phyloP scores from a whole-genome alignment of 2,888 invertebrate genomes.

The Clivina fossor region DNA sequence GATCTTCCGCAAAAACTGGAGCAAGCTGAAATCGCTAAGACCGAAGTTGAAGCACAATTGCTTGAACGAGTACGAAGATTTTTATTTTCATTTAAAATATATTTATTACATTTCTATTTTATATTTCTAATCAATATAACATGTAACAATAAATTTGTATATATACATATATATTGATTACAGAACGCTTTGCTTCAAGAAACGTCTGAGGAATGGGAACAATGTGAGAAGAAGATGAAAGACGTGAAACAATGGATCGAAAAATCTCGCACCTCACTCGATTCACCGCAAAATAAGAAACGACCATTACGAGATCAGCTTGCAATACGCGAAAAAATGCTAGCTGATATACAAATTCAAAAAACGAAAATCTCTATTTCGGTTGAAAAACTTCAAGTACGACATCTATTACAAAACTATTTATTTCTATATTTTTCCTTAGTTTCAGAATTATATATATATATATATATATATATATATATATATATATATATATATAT shows the following conservation, averaged over 20 bases:
- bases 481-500: too few species aligned
- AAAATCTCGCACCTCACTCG: slow-evolving; percentile 74
- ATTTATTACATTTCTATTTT: slow-evolving; percentile 5
- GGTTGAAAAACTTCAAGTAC: slow-evolving; percentile 86
- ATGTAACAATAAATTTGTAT: slow-evolving; percentile 12
- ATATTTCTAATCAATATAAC: slow-evolving; percentile 1
- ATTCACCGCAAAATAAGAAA: slow-evolving; percentile 81
- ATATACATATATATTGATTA: slow-evolving; percentile 45
- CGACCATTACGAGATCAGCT: slow-evolving; percentile 86
- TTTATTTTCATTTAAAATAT: neutral
- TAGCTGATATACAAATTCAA: slow-evolving; percentile 85
- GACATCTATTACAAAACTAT: slow-evolving; percentile 42
- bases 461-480: too few species aligned
- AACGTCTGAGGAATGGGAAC: slow-evolving; percentile 93
- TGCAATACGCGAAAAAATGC: slow-evolving; percentile 80
- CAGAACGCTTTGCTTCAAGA: slow-evolving; percentile 87
- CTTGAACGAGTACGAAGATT: slow-evolving; percentile 71
- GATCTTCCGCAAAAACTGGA: slow-evolving; percentile 83
- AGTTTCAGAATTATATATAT: neutral
- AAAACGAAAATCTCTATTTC: slow-evolving; percentile 87
- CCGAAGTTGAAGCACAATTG: slow-evolving; percentile 80
- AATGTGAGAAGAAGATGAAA: slow-evolving; percentile 91
- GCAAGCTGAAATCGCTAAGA: slow-evolving; percentile 83
- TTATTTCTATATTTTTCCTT: slow-evolving; percentile 7
- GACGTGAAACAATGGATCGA: slow-evolving; percentile 89